These are phyloP conservation scores for Vidua macroura DNA, from an alignment of 2,113 vertebrate genomes.

Conservation along the genomic window DNA sequence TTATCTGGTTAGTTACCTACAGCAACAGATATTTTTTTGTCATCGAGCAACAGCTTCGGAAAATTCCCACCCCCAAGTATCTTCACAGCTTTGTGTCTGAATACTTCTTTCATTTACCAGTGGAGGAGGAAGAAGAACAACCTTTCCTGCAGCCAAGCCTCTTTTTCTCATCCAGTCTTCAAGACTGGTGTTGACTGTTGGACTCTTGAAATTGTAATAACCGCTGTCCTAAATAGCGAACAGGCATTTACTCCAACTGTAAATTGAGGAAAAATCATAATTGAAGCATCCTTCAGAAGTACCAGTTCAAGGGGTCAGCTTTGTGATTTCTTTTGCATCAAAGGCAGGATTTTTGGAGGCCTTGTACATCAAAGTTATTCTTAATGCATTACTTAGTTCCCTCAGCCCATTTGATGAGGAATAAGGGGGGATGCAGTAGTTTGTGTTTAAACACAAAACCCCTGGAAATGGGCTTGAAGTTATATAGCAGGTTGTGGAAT, in stretches of 20 bases:
- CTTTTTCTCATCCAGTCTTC: neutral
- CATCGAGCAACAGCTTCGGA: neutral
- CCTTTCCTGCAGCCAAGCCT: neutral
- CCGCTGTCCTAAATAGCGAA: neutral
- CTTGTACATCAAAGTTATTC: neutral
- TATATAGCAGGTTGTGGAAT: neutral
- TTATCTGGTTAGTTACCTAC: neutral
- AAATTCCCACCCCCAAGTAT: neutral
- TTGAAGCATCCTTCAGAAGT: neutral
- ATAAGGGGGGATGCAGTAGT: neutral
- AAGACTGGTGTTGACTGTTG: neutral
- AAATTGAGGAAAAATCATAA: neutral
- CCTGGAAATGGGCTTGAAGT: neutral
- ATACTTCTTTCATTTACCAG: neutral
- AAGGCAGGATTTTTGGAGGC: neutral
- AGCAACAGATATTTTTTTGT: neutral
- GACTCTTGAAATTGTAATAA: neutral
- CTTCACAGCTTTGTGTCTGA: neutral
- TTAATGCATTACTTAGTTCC: neutral
- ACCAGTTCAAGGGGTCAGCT: neutral
- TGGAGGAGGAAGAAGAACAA: neutral
- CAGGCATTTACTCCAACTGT: neutral
- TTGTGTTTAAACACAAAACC: neutral
- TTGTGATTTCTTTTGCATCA: neutral
- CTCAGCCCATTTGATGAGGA: neutral